These are phyloP conservation scores for Xanthia icteritia DNA, from an alignment of 2,888 invertebrate species.

Conservation along the genomic window DNA sequence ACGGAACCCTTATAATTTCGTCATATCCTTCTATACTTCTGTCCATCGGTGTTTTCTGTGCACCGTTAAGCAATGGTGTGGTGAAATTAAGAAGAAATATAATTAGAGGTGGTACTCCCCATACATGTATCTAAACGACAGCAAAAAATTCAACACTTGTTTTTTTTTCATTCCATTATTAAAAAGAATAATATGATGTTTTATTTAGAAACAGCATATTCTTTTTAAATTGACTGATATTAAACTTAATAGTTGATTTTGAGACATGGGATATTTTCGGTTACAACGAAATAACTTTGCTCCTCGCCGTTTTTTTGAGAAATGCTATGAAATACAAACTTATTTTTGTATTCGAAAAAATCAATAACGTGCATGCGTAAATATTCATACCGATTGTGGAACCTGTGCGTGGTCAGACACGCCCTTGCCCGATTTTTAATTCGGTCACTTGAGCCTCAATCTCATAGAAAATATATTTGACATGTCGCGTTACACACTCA, in stretches of 20 bases:
- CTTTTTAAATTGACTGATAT: too few relatives aligned
- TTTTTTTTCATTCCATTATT: too few relatives aligned
- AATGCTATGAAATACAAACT: neutral
- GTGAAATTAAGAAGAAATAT: neutral
- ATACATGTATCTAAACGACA: neutral
- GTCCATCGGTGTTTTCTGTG: too few relatives aligned
- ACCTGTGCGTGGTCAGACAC: neutral
- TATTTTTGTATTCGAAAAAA: neutral
- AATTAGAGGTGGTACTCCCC: neutral
- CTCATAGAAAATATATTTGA: neutral
- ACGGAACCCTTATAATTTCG: neutral
- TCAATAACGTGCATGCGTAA: neutral
- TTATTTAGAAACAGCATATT: too few relatives aligned
- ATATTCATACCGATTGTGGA: neutral
- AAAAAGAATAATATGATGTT: too few relatives aligned
- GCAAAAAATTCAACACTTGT: too few relatives aligned
- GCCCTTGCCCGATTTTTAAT: neutral
- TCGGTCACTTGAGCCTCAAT: neutral
- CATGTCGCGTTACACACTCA: neutral
- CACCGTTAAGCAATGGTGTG: neutral
- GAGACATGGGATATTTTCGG: too few relatives aligned
- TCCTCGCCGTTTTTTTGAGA: too few relatives aligned
- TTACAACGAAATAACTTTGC: neutral
- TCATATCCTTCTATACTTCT: neutral
- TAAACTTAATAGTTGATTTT: too few relatives aligned